Evolutionary conservation across 2,888 invertebrate genomes (phyloP), one percentile per base, ranked within the genome.

Genomic region (Euclidia mi): DNA sequence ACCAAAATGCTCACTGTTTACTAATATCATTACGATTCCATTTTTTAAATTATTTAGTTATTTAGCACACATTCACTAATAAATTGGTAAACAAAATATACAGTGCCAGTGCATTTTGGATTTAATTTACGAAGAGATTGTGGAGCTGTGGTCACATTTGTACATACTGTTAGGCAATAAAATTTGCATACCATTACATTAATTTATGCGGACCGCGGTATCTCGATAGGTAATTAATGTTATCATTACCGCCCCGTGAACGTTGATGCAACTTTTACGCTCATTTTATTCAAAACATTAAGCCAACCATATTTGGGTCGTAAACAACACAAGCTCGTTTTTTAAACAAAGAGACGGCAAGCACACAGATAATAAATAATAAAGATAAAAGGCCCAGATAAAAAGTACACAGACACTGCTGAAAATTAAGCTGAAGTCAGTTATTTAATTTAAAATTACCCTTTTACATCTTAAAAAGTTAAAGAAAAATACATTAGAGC

Each of bases 161-260:
- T 75, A 60, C 62, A 61, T 65, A 65, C 56, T 49, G 61, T 55
- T 65, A 63, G 60, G 66, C 63, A 62, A 76, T 82, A 70, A 71
- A 76, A 84, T 84, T 83, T 81, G 76, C 82, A 84, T 84, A 61
- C 46, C 69, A 82, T 78, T 82, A 76, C 65, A 69, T 67, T 56
- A 79, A 79, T 78, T 71, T 72, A 71, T 65, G 59, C 50, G 52
- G 18, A 58, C 52, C 56, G 59, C 69, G 35, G 53, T 72, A 74
- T 76, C 73, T 69, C 65, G 51, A 51, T 48, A 31, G 42, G 64
- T 62, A 71, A 79, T 76, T 71, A 72, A 52, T 69, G 70, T 72
- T 78, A 78, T 76, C 71, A 64, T 52, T 44, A 48, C 48, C 17
- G 56, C 35, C 59, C 61, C 60, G 63, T 38, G 41, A 41, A 53